Percentiles rank a stretch among this genome's conserved stretches.
Evolutionary conservation across 2,888 invertebrate genomes (phyloP).

Genomic region (Phragmatobia fuliginosa): DNA sequence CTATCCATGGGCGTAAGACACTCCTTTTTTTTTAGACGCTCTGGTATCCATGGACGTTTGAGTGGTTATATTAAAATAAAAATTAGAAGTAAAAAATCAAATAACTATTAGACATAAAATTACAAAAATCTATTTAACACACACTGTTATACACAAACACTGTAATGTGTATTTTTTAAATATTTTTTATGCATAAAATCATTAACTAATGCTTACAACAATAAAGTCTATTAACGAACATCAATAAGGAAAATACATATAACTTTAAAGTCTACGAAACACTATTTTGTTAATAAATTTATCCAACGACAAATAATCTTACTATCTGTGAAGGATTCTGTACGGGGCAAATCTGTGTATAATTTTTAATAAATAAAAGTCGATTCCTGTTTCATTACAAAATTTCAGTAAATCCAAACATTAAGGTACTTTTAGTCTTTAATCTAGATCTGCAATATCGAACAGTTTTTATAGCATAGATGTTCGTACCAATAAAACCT

Average conservation of each 20-base stretch:
- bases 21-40: too few species aligned
- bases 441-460: too few species aligned
- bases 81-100: too few species aligned
- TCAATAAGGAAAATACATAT: too few species aligned
- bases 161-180: not conserved
- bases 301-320: not conserved
- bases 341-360: not conserved
- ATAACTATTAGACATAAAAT: too few species aligned
- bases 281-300: not conserved
- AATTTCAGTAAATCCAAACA: not conserved
- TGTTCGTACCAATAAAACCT: slow-evolving; percentile 11
- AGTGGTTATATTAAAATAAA: too few species aligned
- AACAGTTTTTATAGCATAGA: too few species aligned
- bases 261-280: not conserved
- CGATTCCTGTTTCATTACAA: not conserved
- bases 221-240: not conserved
- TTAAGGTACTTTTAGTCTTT: too few species aligned
- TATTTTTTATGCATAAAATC: not conserved
- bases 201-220: not conserved
- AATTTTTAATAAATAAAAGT: not conserved
- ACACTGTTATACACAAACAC: not conserved
- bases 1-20: too few species aligned
- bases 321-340: not conserved
- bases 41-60: too few species aligned
- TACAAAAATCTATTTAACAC: not conserved